phyloP scores from a whole-genome alignment of 2,888 invertebrate species.

The Suillia variegata region DNA sequence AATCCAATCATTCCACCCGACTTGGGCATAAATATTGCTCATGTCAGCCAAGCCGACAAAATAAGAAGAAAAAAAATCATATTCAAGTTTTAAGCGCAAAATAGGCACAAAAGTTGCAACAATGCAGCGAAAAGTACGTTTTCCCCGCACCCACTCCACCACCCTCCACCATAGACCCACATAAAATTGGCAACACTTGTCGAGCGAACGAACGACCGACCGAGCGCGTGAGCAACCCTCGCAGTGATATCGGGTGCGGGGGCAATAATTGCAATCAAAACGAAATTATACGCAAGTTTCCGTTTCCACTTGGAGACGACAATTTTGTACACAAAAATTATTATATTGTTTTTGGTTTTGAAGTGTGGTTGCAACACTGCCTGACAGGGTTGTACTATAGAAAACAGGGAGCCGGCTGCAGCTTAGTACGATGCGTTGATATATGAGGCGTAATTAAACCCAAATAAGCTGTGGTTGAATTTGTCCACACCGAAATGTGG shows the following conservation, averaged over 20 bases:
- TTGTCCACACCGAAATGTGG: too few relatives aligned
- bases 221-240: constrained; percentile 26
- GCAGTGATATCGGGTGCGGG: constrained; percentile 12
- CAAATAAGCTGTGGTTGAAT: constrained; percentile 50
- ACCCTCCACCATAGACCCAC: constrained; percentile 17
- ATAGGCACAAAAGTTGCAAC: constrained; percentile 25
- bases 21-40: constrained; percentile 20
- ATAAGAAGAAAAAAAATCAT: too few relatives aligned
- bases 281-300: constrained; percentile 45
- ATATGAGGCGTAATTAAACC: constrained; percentile 60
- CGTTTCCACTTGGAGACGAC: not conserved
- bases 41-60: too few relatives aligned
- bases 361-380: constrained; percentile 17
- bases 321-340: not conserved
- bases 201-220: not conserved
- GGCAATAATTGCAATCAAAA: constrained; percentile 57
- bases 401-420: not conserved
- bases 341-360: constrained; percentile 11
- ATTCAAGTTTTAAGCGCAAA: not conserved
- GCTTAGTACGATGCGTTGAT: constrained; percentile 44
- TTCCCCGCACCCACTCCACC: constrained; percentile 10
- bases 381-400: not conserved
- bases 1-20: constrained; percentile 32
- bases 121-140: constrained; percentile 27
- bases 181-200: not conserved